Conservation (phyloP, 2,888 invertebrate species). For the Stratiomys singularior region DNA sequence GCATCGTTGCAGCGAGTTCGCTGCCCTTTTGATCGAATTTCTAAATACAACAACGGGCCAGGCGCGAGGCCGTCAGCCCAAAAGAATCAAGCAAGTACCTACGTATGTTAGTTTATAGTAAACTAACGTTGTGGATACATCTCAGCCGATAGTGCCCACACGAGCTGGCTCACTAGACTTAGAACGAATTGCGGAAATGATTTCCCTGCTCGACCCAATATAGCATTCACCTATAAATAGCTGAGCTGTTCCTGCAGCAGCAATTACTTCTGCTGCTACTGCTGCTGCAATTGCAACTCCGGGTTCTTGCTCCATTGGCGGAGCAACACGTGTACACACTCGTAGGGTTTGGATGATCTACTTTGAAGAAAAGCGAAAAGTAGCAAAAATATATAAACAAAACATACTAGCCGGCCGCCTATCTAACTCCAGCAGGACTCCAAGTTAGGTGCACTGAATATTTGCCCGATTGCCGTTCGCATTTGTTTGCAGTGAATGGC, state of each 20-base stretch:
- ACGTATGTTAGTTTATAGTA: not conserved
- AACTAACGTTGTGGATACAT: not conserved
- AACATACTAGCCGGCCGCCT: not conserved
- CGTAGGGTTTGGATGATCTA: not conserved
- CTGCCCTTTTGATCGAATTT: slow-evolving; percentile 43
- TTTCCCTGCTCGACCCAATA: slow-evolving; percentile 41
- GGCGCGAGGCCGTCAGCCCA: slow-evolving; percentile 1
- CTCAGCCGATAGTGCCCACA: not conserved
- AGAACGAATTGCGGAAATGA: slow-evolving; percentile 42
- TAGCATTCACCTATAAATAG: slow-evolving; percentile 38
- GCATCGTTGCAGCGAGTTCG: slow-evolving; percentile 21
- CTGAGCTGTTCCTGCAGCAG: not conserved
- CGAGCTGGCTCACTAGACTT: not conserved
- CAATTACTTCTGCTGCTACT: too few relatives aligned
- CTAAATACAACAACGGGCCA: slow-evolving; percentile 24
- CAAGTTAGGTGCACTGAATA: slow-evolving; percentile 12
- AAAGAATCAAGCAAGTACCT: not conserved
- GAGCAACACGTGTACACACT: slow-evolving; percentile 5
- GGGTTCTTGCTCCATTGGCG: not conserved
- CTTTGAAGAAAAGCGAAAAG: not conserved
- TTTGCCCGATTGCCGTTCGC: not conserved
- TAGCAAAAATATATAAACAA: not conserved
- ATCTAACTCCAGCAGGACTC: not conserved
- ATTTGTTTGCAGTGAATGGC: slow-evolving; percentile 25
- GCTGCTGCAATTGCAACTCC: too few relatives aligned